Percentiles rank a stretch among this genome's conserved stretches.
phyloP scores from a whole-genome alignment of 1,140 invertebrate species.

The Eubasilissa regina region DNA sequence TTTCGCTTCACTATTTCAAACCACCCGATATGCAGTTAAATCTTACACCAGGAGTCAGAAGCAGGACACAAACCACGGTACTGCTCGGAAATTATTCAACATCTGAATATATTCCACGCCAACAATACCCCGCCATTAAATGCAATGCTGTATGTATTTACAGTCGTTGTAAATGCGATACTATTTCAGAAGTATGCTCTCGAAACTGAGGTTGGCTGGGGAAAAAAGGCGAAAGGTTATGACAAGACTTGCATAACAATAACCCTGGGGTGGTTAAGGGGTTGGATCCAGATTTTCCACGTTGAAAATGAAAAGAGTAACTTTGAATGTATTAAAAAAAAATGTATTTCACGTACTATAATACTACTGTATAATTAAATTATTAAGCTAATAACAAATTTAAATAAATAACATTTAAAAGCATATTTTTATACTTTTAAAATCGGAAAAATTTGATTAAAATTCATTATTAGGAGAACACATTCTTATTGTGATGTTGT shows the following conservation, averaged over 20 bases:
- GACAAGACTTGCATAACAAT: constrained; percentile 36
- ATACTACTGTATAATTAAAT: no score
- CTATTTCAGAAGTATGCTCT: background rate
- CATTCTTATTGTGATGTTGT: no score
- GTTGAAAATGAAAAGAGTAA: background rate
- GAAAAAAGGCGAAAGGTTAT: constrained; percentile 35
- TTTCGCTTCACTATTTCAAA: no score
- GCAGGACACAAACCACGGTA: background rate
- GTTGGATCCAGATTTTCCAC: background rate
- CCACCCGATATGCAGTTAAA: no score
- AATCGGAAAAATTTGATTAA: no score
- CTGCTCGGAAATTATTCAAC: background rate
- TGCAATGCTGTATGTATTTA: background rate
- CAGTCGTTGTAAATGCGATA: background rate
- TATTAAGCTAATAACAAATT: no score
- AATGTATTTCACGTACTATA: no score
- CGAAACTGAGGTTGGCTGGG: background rate
- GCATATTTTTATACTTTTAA: no score
- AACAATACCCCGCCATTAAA: background rate
- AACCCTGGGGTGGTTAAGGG: constrained; percentile 1
- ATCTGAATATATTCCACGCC: background rate
- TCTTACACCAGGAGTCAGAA: no score
- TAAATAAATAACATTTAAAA: no score
- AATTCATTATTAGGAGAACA: no score
- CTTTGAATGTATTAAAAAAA: no score